Conservation (phyloP, 92 coral and sea anemone genomes). For the Pocillopora grandis region DNA sequence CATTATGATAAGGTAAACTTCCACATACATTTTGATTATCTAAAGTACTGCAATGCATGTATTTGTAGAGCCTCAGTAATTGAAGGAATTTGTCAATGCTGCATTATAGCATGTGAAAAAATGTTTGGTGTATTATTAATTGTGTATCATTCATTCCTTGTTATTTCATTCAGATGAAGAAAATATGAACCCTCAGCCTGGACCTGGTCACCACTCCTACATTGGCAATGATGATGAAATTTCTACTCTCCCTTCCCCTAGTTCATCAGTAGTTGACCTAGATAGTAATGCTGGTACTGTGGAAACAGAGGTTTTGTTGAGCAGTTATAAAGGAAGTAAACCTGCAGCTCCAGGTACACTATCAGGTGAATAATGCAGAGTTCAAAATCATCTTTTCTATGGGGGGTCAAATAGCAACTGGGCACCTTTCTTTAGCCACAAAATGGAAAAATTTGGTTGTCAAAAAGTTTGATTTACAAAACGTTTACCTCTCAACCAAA, state of each 20-base stretch:
- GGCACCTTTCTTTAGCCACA: too few species aligned
- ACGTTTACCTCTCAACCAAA: too few species aligned
- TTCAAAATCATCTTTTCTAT: neutral
- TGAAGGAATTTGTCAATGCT: too few species aligned
- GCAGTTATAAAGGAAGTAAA: slow-evolving; percentile 72
- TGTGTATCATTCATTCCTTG: neutral
- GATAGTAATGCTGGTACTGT: slow-evolving; percentile 93
- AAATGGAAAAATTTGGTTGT: too few species aligned
- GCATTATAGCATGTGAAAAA: neutral
- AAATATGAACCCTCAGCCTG: slow-evolving; percentile 34
- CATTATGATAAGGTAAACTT: too few species aligned
- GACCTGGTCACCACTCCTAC: slow-evolving; percentile 24
- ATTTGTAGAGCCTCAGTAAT: too few species aligned
- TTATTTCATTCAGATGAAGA: slow-evolving; percentile 29
- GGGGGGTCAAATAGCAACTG: too few species aligned
- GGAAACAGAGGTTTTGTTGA: slow-evolving; percentile 84
- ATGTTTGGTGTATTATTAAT: neutral
- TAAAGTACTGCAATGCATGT: too few species aligned
- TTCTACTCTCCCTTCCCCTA: slow-evolving; percentile 93
- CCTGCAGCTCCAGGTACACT: slow-evolving; percentile 56
- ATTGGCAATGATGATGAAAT: slow-evolving; percentile 59
- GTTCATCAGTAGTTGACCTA: slow-evolving; percentile 86
- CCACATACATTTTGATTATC: too few species aligned
- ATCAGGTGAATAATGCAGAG: neutral
- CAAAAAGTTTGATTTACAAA: too few species aligned